These are phyloP conservation scores for Torymus texanus DNA, from an alignment of 2,888 invertebrate genomes.

Conservation along the genomic window DNA sequence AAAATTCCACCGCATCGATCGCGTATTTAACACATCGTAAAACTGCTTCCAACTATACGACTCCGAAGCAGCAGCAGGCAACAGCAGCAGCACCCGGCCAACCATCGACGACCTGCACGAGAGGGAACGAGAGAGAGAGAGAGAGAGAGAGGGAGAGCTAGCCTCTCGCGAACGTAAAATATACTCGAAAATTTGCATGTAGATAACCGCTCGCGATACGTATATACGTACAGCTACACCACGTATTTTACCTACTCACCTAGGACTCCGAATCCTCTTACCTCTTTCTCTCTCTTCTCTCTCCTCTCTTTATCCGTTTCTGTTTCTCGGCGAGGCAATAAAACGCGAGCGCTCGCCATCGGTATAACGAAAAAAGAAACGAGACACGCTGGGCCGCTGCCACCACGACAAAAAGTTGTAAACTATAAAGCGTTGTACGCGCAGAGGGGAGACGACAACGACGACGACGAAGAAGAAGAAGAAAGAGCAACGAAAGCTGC, in stretches of 20 bases:
- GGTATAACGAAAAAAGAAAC: not conserved
- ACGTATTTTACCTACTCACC: not conserved
- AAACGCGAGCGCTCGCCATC: constrained; percentile 18
- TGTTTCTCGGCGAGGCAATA: constrained; percentile 22
- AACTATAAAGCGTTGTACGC: constrained; percentile 33
- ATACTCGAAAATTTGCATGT: constrained; percentile 41
- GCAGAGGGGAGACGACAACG: not conserved
- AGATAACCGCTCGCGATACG: constrained; percentile 30
- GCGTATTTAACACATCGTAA: too few species aligned
- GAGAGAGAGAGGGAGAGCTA: too few species aligned
- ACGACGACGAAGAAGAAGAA: too few species aligned
- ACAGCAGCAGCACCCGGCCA: too few species aligned
- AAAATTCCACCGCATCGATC: too few species aligned
- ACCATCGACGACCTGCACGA: too few species aligned
- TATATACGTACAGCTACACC: not conserved
- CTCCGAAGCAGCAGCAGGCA: too few species aligned
- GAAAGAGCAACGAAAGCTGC: too few species aligned
- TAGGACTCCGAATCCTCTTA: not conserved
- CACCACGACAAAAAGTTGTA: constrained; percentile 43
- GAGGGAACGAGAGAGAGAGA: too few species aligned
- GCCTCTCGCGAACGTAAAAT: not conserved
- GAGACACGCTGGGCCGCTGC: not conserved
- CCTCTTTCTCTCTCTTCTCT: not conserved
- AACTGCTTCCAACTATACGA: too few species aligned
- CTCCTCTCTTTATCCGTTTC: constrained; percentile 16